Base-by-base conservation (phyloP, 2,888 invertebrate genomes). In the Gisinianus flammeolus region DNA sequence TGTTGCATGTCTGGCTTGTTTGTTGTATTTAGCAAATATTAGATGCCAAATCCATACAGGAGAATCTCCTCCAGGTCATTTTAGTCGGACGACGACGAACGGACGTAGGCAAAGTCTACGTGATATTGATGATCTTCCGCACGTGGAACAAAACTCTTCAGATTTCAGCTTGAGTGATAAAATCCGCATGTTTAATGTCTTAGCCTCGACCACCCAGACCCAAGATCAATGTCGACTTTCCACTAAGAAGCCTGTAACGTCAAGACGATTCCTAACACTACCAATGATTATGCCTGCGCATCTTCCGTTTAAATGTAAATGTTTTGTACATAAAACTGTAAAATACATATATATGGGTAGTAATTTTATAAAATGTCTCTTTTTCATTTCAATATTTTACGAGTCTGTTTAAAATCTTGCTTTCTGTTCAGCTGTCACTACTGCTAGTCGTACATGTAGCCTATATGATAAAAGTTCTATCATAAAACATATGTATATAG, bases 161-260 rank as follows among this genome's bases (percentile, higher is more conserved):
- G 66, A 68, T 24, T 24, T 62, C 69, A 81, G 79, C 66, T 69
- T 81, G 24, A 72, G 67, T 10, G 81, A 81, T 35, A 74, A 76
- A 66, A 79, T 81, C 19, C 77, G 73, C 44, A 68, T 81, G 69
- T 81, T 81, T 71, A 79, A 81, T 70, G 66, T 62, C n/a, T 44
- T 80, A 33, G 64, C 66, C 33, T 77, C 77, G 2, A 56, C 73
- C 16, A 33, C 35, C 22, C 33, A 73, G 44, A 26, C 64, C 3
- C 26, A 62, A 22, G 6, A 16, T 22, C 33, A 62, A 30, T 10
- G 24, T 22, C 71, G 30, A 69, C 70, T 64, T 69, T 35, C 77
- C 24, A 56, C 28, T 24, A 76, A 70, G 70, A 79, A 73, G 69
- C 30, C 72, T 8, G 74, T 76, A 6, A 79, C 77, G 10, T 79